These are phyloP conservation scores for Drosophila simulans DNA, from an alignment of 1,140 invertebrate species.

Conservation along the genomic window DNA sequence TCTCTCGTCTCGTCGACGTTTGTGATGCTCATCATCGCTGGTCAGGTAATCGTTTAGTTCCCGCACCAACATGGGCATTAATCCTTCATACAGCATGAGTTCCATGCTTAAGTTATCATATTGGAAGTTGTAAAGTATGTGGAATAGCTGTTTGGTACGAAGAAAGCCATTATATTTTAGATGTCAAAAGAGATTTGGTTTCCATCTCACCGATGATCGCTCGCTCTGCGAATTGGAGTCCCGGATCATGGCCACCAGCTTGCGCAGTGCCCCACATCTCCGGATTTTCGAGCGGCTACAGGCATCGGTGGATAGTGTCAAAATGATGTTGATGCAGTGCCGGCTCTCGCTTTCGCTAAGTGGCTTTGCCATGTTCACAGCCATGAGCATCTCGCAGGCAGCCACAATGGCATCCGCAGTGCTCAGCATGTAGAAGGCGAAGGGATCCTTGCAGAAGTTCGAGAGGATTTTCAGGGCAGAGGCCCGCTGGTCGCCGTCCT, in stretches of 20 bases:
- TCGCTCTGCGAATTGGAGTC: conserved; percentile 71
- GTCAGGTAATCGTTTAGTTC: conserved; percentile 75
- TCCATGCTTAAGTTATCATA: conserved; percentile 84
- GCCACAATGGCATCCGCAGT: conserved; percentile 77
- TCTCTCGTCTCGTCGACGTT: conserved; percentile 73
- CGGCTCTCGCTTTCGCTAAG: conserved; percentile 68
- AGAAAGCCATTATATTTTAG: background rate
- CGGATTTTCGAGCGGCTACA: conserved; percentile 83
- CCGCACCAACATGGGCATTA: conserved; percentile 71
- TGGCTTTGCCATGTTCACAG: conserved; percentile 65
- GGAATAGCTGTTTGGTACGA: conserved; percentile 60
- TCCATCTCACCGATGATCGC: conserved; percentile 57
- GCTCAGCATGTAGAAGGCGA: conserved; percentile 72
- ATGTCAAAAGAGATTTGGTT: background rate
- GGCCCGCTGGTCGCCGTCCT: conserved; percentile 69
- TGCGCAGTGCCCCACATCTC: conserved; percentile 74
- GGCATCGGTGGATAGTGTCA: conserved; percentile 73
- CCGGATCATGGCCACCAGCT: conserved; percentile 73
- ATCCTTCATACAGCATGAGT: conserved; percentile 71
- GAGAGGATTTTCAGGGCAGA: conserved; percentile 76
- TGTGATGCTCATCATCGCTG: conserved; percentile 78
- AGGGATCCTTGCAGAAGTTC: conserved; percentile 78
- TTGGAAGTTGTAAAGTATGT: conserved; percentile 79
- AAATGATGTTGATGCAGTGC: conserved; percentile 81
- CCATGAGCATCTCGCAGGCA: conserved; percentile 75